Percentiles rank a stretch among this genome's conserved stretches.
Evolutionary conservation across 2,797 vertebrate species (phyloP).

Genomic region (Anabacerthia variegaticeps): DNA sequence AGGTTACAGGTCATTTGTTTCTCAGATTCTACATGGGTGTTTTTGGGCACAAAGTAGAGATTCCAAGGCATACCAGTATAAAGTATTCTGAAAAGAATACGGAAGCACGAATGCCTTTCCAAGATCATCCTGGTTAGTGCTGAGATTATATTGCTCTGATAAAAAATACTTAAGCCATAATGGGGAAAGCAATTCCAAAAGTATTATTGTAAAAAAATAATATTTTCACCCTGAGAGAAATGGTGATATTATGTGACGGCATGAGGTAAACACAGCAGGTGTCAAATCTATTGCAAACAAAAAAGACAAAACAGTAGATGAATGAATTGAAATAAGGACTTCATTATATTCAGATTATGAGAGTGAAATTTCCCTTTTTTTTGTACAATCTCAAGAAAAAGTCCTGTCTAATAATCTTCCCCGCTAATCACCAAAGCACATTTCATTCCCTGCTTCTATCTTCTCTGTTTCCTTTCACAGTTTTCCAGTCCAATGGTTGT

Average conservation of each 20-base stretch:
- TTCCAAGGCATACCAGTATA: background rate
- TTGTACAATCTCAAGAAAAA: constrained; percentile 15
- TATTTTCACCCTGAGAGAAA: constrained; percentile 30
- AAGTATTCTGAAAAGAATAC: background rate
- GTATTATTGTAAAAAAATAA: constrained; percentile 39
- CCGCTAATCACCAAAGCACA: constrained; percentile 23
- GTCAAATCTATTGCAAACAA: constrained; percentile 40
- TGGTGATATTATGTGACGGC: background rate
- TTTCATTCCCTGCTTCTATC: constrained; percentile 41
- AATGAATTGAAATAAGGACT: constrained; percentile 44
- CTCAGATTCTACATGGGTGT: background rate
- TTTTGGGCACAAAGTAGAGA: background rate
- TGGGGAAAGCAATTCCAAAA: constrained; percentile 32
- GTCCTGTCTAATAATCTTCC: constrained; percentile 36
- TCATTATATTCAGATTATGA: constrained; percentile 15
- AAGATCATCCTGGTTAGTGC: background rate
- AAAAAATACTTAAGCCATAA: constrained; percentile 11
- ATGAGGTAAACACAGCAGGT: constrained; percentile 44
- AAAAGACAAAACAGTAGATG: constrained; percentile 41
- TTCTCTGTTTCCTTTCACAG: constrained; percentile 27
- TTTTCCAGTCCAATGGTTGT: background rate
- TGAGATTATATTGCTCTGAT: constrained; percentile 35
- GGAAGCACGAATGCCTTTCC: background rate
- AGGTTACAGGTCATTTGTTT: background rate
- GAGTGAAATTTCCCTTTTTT: constrained; percentile 16